Evolutionary conservation across 2,888 invertebrate genomes (phyloP).

Genomic region (Melolontha melolontha): DNA sequence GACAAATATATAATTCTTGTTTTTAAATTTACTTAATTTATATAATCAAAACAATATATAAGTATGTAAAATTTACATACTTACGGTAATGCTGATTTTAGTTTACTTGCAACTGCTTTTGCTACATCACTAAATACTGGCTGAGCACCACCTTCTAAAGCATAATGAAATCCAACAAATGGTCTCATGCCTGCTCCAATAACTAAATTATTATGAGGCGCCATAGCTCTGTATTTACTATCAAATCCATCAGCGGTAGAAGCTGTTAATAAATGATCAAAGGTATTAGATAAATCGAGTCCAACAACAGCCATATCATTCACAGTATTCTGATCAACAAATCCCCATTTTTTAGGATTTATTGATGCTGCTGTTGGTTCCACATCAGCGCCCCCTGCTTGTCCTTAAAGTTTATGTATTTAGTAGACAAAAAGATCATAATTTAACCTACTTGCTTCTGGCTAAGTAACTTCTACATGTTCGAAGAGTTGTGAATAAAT

Average conservation of each 20-base stretch:
- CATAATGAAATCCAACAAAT: constrained; percentile 90
- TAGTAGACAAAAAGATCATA: neutral
- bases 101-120: constrained; percentile 88
- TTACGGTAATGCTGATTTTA: constrained; percentile 84
- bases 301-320: constrained; percentile 85
- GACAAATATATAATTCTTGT: no score
- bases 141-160: constrained; percentile 83
- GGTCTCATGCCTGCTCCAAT: constrained; percentile 85
- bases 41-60: constrained; percentile 1
- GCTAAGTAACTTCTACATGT: constrained; percentile 84
- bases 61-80: constrained; percentile 59
- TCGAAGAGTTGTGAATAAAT: constrained; percentile 83
- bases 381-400: constrained; percentile 22
- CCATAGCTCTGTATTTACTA: constrained; percentile 77
- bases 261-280: constrained; percentile 88
- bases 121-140: constrained; percentile 92
- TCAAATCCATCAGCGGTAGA: constrained; percentile 82
- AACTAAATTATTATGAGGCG: constrained; percentile 81
- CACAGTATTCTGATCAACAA: constrained; percentile 79
- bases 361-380: constrained; percentile 64
- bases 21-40: no score
- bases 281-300: constrained; percentile 78
- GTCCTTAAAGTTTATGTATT: constrained; percentile 7
- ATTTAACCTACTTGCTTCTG: constrained; percentile 70
- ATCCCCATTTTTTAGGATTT: constrained; percentile 88